Percentiles rank a stretch among this genome's conserved stretches.
Conservation (phyloP, 2,888 invertebrate species). For the Athetis lepigone region DNA sequence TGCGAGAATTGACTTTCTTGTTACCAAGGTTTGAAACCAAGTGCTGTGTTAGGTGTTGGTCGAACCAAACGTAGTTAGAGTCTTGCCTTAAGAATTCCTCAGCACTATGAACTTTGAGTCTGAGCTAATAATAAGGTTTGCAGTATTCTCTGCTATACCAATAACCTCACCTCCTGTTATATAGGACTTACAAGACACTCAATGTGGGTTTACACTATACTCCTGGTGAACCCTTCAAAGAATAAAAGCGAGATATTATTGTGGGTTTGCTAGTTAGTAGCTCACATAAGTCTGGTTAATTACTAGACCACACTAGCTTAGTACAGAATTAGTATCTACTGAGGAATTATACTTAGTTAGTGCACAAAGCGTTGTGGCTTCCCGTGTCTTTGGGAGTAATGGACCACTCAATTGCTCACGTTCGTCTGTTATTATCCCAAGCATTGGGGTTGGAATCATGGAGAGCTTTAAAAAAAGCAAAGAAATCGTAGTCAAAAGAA, state of each 20-base stretch:
- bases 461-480: too few species aligned
- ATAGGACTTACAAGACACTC: neutral
- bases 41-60: neutral
- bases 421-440: neutral
- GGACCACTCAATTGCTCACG: neutral
- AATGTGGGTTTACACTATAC: neutral
- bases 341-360: slow-evolving; percentile 22
- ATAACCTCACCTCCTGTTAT: neutral
- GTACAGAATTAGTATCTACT: neutral
- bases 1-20: too few species aligned
- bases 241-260: neutral
- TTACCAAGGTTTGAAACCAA: too few species aligned
- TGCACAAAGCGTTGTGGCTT: slow-evolving; percentile 4
- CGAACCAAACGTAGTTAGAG: neutral
- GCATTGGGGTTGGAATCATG: too few species aligned
- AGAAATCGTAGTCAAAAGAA: too few species aligned
- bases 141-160: neutral
- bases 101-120: neutral
- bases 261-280: slow-evolving; percentile 1
- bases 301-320: slow-evolving; percentile 37
- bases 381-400: neutral
- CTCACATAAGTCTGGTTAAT: slow-evolving; percentile 19
- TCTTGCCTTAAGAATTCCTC: neutral
- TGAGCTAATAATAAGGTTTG: too few species aligned
- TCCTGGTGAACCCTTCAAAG: neutral